Evolutionary conservation across 2,797 vertebrate genomes (phyloP), one percentile per base, ranked within the genome.

Genomic region (Ambastaia sidthimunki): DNA sequence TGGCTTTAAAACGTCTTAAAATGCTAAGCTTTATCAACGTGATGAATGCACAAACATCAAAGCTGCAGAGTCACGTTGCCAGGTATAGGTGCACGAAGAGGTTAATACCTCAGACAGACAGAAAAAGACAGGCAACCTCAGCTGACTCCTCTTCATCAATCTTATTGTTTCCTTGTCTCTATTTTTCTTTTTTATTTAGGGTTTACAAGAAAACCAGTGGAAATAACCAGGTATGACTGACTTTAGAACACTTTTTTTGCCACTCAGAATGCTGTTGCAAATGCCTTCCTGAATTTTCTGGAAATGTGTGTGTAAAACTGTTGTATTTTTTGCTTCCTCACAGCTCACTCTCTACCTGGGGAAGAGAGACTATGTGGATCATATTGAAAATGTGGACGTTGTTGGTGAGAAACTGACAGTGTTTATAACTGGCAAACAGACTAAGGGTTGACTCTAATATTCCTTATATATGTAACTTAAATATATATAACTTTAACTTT

Each of bases 171-270:
- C 19, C n/a, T 37, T 37, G 59, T 21, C 2, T 15, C 1, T 1
- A 0, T 23, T 78, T 41, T 77, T 34, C 65, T 57, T 3, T 50
- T 1, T 0, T 4, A 0, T 15, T 0, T 85, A 98, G 97, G 84
- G 94, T 98, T 87, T 97, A 92, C 90, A 98, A 96, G 93, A 97
- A 98, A 93, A 97, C 96, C 85, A 95, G 94, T 76, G 89, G 91
- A 85, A 94, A 93, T 25, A 91, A 90, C 86, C 96, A 95, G 90
- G 96, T 97, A 81, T 92, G 94, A 54, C 18, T 65, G 1, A 25
- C 44, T 52, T 48, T 28, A 13, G 5, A 47, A n/a, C 4, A 41
- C 37, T 50, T 54, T 28, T 4, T 2, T 28, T 15, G 12, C 21
- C 13, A 16, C 19, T 19, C 21, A 52, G 10, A 44, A 52, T 41